These are phyloP conservation scores for Cervus canadensis DNA, from an alignment of 2,113 vertebrate genomes.

Conservation along the genomic window DNA sequence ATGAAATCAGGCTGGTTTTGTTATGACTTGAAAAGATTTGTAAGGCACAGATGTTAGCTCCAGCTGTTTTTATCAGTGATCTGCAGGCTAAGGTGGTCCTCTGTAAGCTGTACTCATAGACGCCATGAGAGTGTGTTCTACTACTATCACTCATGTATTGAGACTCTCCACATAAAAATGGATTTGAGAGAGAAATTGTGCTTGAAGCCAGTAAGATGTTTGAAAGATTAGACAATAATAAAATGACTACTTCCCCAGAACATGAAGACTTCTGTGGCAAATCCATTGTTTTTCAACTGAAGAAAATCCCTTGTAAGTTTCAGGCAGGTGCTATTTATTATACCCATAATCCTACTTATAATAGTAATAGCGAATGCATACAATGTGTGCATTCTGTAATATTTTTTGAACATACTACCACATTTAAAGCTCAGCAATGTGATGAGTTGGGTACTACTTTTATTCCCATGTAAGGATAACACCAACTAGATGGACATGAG, in stretches of 20 bases:
- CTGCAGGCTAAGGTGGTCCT: slow-evolving; percentile 38
- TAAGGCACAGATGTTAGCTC: slow-evolving; percentile 53
- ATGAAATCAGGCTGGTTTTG: slow-evolving; percentile 41
- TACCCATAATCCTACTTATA: not conserved
- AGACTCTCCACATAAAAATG: not conserved
- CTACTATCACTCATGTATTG: not conserved
- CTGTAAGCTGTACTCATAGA: not conserved
- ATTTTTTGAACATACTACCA: not conserved
- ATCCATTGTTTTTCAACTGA: not conserved
- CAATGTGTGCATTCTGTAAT: not conserved
- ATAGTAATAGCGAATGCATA: not conserved
- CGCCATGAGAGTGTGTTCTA: not conserved
- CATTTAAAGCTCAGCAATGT: not conserved
- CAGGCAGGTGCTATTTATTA: not conserved
- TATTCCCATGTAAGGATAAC: not conserved
- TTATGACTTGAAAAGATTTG: slow-evolving; percentile 35
- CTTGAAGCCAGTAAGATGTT: not conserved
- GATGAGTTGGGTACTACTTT: not conserved
- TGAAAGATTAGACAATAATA: not conserved
- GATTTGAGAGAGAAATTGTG: not conserved
- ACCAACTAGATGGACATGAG: not conserved
- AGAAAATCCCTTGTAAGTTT: not conserved
- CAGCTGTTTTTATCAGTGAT: slow-evolving; percentile 57
- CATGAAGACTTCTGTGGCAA: not conserved
- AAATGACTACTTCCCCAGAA: not conserved